Base-by-base conservation (phyloP, 2,888 invertebrate genomes). In the Amiota communis region DNA sequence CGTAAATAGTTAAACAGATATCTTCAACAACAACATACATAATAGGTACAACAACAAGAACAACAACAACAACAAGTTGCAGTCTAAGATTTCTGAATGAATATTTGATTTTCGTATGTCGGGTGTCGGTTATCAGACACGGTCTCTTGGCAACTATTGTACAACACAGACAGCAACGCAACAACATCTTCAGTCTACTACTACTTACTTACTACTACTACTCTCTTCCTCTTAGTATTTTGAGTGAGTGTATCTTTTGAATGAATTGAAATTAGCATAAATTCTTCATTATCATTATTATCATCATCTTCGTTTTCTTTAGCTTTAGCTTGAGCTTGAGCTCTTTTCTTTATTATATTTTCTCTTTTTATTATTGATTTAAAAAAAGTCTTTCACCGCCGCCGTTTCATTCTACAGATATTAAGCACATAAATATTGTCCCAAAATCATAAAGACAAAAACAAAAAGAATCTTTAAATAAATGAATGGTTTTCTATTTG, bases 231-330 rank as follows among this genome's bases (percentile, higher is more conserved):
- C 36, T 0, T 36, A 36, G 36, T 36, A 36, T 23, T 23, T 23
- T 2, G 36, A 36, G 2, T 36, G 36, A 36, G 36, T 36, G 36
- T 78, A 84, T 86, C 86, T 82, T n/a, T 79, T 83, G 86, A 83
- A 86, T 83, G 82, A 83, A 86, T 80, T 74, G 74, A 77, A 77
- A 83, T 86, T 83, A 83, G 75, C 82, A 83, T 83, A 83, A 84
- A 78, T 82, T 56, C 20, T 36, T 53, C 46, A 49, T 57, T 65
- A 15, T 36, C 48, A 13, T 15, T 47, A 13, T 49, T 10, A 49
- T 23, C 10, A 51, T 67, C 49, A 12, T 49, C 17, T 49, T 67
- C 51, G 12, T 67, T 61, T 51, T 78, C 78, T 77, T 77, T 23
- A 2, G 72, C 6, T 74, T 36, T 36, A n/a, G n/a, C 36, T 36